Percentiles rank a stretch among this genome's conserved stretches.
Conservation (phyloP, 2,113 vertebrate genomes). For the Bolborhynchus lineola region DNA sequence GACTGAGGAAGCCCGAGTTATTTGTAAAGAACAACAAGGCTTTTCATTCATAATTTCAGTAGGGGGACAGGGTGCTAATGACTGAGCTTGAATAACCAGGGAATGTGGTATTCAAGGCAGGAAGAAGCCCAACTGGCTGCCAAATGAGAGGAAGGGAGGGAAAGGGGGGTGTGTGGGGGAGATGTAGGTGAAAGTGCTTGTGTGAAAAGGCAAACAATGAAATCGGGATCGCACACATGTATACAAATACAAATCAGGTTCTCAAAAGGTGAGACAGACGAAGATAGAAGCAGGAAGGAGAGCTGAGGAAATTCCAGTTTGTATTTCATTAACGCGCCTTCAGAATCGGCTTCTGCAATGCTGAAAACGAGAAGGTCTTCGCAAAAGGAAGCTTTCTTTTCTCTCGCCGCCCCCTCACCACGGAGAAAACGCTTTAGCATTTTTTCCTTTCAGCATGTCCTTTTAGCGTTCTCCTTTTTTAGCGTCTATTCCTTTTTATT, state of each 20-base stretch:
- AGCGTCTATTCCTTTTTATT: neutral
- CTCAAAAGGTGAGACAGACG: slow-evolving; percentile 66
- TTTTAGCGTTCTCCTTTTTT: no score
- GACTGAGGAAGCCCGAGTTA: slow-evolving; percentile 81
- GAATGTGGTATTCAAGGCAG: slow-evolving; percentile 78
- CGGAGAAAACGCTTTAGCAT: neutral
- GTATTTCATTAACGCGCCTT: slow-evolving; percentile 26
- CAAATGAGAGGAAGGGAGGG: slow-evolving; percentile 66
- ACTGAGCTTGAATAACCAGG: slow-evolving; percentile 81
- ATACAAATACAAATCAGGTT: slow-evolving; percentile 72
- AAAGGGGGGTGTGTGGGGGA: neutral
- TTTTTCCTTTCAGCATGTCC: no score
- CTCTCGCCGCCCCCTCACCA: neutral
- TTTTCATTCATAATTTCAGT: slow-evolving; percentile 88
- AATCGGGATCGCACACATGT: slow-evolving; percentile 57
- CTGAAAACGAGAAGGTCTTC: neutral
- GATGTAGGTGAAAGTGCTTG: slow-evolving; percentile 72
- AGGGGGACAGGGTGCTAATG: slow-evolving; percentile 81
- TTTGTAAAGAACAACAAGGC: slow-evolving; percentile 89
- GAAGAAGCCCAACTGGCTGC: slow-evolving; percentile 76
- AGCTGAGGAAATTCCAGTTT: slow-evolving; percentile 38
- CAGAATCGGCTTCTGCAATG: slow-evolving; percentile 8
- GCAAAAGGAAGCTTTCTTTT: slow-evolving; percentile 19
- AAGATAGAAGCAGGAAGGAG: slow-evolving; percentile 57
- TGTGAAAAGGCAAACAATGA: slow-evolving; percentile 68